Base-by-base conservation (phyloP, 2,888 invertebrate species). In the Lepidonotus clava region DNA sequence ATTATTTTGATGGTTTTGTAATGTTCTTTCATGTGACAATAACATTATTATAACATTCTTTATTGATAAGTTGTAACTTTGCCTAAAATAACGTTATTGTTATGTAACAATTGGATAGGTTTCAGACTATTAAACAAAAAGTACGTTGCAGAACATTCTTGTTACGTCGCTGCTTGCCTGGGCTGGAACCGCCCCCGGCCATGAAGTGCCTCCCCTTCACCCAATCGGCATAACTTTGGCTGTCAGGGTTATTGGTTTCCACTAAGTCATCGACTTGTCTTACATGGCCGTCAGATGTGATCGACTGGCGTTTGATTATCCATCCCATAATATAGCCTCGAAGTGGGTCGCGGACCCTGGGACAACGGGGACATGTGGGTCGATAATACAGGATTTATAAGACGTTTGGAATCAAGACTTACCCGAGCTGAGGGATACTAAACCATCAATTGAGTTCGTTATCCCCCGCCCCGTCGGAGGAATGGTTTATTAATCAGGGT, bases 181-280 rank as follows among this genome's bases (percentile, higher is more conserved):
- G n/a, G n/a, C n/a, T n/a, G n/a, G n/a, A n/a, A n/a, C n/a, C n/a
- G n/a, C n/a, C n/a, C n/a, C n/a, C n/a, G n/a, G n/a, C n/a, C 5
- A 11, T 5, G 8, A 11, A 56, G 5, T 56, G n/a, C 18, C 71
- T 38, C 14, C 71, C 34, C 71, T n/a, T n/a, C 1, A n/a, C 71
- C 0, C 71, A 71, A 71, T 71, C 38, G 6, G 21, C 71, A 71
- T 18, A 71, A 71, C 18, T 14, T 5, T 5, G n/a, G 1, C 8
- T 14, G 11, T 38, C 71, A 18, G 34, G 71, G 38, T 14, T 38
- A 71, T 71, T 38, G 71, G 38, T 71, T 71, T 38, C 24, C 71
- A 71, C 71, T 71, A 36, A 71, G 71, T 71, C 71, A 71, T 71
- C 71, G 71, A 71, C 36, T 71, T 71, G 71, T 71, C 71, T 71